Conservation (phyloP, 2,888 invertebrate species). For the Eupithecia dodoneata region DNA sequence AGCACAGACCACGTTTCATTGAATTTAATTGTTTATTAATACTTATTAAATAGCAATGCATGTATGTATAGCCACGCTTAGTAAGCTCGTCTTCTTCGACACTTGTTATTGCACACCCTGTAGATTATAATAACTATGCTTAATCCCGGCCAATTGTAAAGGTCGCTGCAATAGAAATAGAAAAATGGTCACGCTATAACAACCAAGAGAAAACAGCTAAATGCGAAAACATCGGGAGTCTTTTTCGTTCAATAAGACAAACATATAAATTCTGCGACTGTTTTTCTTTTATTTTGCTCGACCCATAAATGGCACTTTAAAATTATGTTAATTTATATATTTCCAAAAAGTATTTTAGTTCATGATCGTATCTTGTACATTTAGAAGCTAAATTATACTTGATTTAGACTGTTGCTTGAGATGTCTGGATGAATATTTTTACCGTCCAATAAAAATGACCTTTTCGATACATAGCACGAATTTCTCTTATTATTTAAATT, state of each 20-base stretch:
- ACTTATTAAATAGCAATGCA: not conserved
- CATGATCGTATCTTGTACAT: not conserved
- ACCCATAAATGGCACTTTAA: not conserved
- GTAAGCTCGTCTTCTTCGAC: slow-evolving; percentile 4
- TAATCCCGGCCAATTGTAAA: not conserved
- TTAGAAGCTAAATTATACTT: not conserved
- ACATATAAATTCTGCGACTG: not conserved
- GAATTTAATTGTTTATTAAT: not conserved
- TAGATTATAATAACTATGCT: not conserved
- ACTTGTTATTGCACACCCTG: slow-evolving; percentile 20
- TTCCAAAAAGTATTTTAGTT: slow-evolving; percentile 4
- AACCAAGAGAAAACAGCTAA: not conserved
- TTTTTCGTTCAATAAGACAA: not conserved
- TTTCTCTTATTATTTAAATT: no score
- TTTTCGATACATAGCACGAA: no score
- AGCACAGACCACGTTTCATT: not conserved
- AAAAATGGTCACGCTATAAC: not conserved
- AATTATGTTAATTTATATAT: not conserved
- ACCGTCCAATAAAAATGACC: not conserved
- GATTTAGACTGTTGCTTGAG: slow-evolving; percentile 16
- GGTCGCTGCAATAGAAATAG: not conserved
- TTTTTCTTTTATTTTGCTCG: not conserved
- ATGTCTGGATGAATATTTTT: not conserved
- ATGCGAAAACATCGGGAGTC: not conserved
- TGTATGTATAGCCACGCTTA: not conserved